Evolutionary conservation across 1,140 invertebrate genomes (phyloP), one percentile per base, ranked within the genome.

Genomic region (Apis dorsata): DNA sequence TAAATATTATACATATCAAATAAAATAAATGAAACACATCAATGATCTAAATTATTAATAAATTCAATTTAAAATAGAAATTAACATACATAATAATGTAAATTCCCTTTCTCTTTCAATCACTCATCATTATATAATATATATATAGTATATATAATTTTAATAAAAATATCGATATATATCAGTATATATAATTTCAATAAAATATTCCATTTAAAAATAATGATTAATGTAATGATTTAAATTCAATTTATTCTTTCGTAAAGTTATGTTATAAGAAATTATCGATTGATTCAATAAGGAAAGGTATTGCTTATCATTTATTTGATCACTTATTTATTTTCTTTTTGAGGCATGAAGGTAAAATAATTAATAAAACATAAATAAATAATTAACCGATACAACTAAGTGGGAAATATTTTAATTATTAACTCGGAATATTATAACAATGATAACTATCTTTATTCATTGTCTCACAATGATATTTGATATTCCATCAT

Each of bases 381-480:
- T 5, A 12, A 15, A 69, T 59, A 70, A 28, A 77, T 77, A 44
- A 44, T n/a, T 70, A 5, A 24, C 49, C 5, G 34, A 44, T 44
- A 7, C 2, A 5, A 0, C 5, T 44, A 44, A 7, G 5, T 44
- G 34, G 34, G 7, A 44, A 44, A 44, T 44, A 44, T 44, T 62
- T 24, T 24, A 21, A 28, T 51, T 28, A 8, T 21, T 28, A 71
- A 8, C 62, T 71, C 53, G 4, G 9, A 51, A 21, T 10, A 11
- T 44, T 70, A 19, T 15, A 19, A n/a, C 0, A 24, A 8, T 17
- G 5, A 28, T 13, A 15, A 69, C 69, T 28, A 55, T 8, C 44
- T 65, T 57, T 15, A 24, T 74, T 55, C 28, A 24, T 21, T 2
- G n/a, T 55, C 11, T 51, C 28, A 80, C 79, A 68, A 81, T 81